Conservation (phyloP, 2,888 invertebrate genomes). For the Steinernema scapterisci region DNA sequence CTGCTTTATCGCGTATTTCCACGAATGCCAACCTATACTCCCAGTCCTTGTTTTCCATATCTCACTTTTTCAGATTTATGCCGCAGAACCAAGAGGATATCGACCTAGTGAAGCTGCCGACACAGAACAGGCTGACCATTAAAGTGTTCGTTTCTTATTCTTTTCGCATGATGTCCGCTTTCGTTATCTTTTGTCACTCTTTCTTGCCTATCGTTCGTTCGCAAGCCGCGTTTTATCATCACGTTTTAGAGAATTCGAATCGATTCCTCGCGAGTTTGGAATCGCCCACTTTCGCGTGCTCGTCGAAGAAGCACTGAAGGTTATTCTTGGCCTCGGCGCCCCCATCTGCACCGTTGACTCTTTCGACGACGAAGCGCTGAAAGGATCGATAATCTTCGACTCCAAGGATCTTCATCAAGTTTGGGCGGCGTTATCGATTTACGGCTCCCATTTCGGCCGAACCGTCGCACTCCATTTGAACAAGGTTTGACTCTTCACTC, state of each 20-base stretch:
- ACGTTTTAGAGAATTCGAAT: constrained; percentile 15
- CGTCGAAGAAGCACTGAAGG: constrained; percentile 24
- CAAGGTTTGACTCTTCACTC: constrained; percentile 41
- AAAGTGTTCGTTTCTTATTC: constrained; percentile 12
- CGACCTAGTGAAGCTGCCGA: not conserved
- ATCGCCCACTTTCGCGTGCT: not conserved
- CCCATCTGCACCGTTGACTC: constrained; percentile 38
- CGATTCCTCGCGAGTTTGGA: not conserved
- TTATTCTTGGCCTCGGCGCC: constrained; percentile 33
- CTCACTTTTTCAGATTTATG: not conserved
- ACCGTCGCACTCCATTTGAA: constrained; percentile 55
- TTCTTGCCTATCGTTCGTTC: no score
- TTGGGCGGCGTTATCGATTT: constrained; percentile 58
- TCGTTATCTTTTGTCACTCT: not conserved
- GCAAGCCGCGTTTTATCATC: no score
- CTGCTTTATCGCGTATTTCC: no score
- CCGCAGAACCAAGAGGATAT: not conserved
- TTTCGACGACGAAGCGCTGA: constrained; percentile 44
- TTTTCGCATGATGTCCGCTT: not conserved
- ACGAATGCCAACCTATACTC: no score
- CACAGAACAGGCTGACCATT: constrained; percentile 10
- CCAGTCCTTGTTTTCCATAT: no score
- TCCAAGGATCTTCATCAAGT: constrained; percentile 49
- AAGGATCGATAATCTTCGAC: constrained; percentile 49
- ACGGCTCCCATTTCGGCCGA: constrained; percentile 51